phyloP scores from a whole-genome alignment of 2,888 invertebrate species.

The Malthinus seriepunctatus region DNA sequence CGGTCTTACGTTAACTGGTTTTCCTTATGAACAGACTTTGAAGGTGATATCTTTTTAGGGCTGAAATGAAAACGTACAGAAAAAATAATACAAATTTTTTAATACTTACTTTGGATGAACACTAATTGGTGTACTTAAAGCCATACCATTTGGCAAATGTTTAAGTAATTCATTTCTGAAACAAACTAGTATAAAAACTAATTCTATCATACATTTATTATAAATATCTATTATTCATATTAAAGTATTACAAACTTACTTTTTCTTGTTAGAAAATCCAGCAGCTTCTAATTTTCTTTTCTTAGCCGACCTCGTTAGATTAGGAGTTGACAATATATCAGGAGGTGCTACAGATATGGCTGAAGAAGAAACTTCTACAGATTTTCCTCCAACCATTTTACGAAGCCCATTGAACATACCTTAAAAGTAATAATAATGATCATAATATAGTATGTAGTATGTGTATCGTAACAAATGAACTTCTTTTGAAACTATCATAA shows the following conservation, averaged over 20 bases:
- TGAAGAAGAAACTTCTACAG: constrained; percentile 56
- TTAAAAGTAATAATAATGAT: constrained; percentile 41
- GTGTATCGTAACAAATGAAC: too few relatives aligned
- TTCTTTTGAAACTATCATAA: too few relatives aligned
- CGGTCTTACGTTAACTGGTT: constrained; percentile 6
- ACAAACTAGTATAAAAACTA: constrained; percentile 22
- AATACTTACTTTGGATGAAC: constrained; percentile 62
- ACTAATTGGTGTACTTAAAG: constrained; percentile 55
- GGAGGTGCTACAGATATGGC: constrained; percentile 45
- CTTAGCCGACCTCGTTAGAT: constrained; percentile 64
- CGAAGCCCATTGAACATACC: constrained; percentile 78
- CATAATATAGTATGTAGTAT: constrained; percentile 27
- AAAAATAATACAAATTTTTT: too few relatives aligned
- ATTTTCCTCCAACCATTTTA: constrained; percentile 73
- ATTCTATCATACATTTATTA: too few relatives aligned
- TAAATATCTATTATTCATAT: too few relatives aligned
- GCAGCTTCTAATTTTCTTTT: constrained; percentile 68
- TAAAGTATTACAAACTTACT: too few relatives aligned
- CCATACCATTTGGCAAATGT: constrained; percentile 62
- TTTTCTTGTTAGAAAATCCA: constrained; percentile 69
- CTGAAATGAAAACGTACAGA: constrained; percentile 31
- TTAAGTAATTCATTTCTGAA: constrained; percentile 67
- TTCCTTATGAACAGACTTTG: constrained; percentile 15
- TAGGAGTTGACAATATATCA: constrained; percentile 58
- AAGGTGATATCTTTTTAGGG: constrained; percentile 39